These are phyloP conservation scores for Yponomeuta sedellus DNA, from an alignment of 2,888 invertebrate species.

Conservation along the genomic window DNA sequence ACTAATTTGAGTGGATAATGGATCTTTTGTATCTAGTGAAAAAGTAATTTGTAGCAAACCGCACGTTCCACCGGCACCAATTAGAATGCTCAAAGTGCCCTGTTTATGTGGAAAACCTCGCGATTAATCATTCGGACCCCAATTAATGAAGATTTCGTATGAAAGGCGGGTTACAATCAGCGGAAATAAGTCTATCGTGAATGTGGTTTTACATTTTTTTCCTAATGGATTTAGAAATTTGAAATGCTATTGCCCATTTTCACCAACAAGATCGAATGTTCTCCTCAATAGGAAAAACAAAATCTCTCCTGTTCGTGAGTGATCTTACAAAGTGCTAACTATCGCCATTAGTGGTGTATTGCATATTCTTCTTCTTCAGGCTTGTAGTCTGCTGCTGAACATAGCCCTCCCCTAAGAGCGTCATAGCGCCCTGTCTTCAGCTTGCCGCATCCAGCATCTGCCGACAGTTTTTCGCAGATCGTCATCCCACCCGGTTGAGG, in stretches of 20 bases:
- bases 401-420: too few relatives aligned
- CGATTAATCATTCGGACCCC: slow-evolving; percentile 46
- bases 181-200: background rate
- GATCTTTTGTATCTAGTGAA: slow-evolving; percentile 65
- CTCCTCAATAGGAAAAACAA: too few relatives aligned
- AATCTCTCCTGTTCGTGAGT: too few relatives aligned
- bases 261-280: too few relatives aligned
- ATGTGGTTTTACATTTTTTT: background rate
- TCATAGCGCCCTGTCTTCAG: too few relatives aligned
- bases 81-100: slow-evolving; percentile 49
- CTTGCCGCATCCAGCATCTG: too few relatives aligned
- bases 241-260: background rate
- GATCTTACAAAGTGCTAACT: too few relatives aligned
- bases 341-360: too few relatives aligned
- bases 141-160: slow-evolving; percentile 10
- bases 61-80: slow-evolving; percentile 37
- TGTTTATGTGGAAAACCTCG: slow-evolving; percentile 30
- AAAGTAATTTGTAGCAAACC: slow-evolving; percentile 61
- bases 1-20: slow-evolving; percentile 73
- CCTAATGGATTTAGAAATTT: background rate
- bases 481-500: too few relatives aligned
- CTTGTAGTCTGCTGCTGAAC: too few relatives aligned
- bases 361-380: too few relatives aligned
- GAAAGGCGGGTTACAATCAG: slow-evolving; percentile 2
- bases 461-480: too few relatives aligned